Percentiles rank a stretch among this genome's conserved stretches.
phyloP scores from a whole-genome alignment of 2,113 vertebrate genomes.

The Mus spicilegus region DNA sequence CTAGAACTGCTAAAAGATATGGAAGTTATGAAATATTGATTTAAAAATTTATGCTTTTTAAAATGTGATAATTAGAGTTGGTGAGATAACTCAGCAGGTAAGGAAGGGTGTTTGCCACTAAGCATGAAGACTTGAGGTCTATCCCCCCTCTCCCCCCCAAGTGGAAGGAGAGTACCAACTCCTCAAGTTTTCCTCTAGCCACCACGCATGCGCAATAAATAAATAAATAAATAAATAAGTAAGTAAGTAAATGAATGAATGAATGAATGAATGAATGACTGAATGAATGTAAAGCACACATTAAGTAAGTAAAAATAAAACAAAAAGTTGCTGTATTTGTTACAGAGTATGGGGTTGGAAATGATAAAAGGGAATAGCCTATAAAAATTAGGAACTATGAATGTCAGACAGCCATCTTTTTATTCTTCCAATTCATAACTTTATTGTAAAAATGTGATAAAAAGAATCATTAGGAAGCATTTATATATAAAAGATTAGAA shows the following conservation, averaged over 20 bases:
- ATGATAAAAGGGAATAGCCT: not conserved
- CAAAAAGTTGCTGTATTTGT: not conserved
- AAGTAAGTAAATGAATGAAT: too few relatives aligned
- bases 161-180: too few relatives aligned
- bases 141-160: not conserved
- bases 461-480: not conserved
- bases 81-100: not conserved
- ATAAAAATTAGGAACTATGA: conserved; percentile 37
- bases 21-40: not conserved
- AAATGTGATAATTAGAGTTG: not conserved
- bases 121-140: not conserved
- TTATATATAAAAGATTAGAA: conserved; percentile 40
- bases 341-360: conserved; percentile 7
- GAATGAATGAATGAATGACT: not conserved
- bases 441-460: not conserved
- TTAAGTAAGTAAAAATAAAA: not conserved
- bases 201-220: not conserved
- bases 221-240: not conserved
- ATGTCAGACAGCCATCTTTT: conserved; percentile 29
- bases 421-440: not conserved
- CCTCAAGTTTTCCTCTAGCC: not conserved
- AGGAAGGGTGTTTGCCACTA: not conserved
- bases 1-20: conserved; percentile 37
- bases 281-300: not conserved
- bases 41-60: not conserved